Evolutionary conservation across 1,140 invertebrate species (phyloP).

Genomic region (Pogonomyrmex barbatus): DNA sequence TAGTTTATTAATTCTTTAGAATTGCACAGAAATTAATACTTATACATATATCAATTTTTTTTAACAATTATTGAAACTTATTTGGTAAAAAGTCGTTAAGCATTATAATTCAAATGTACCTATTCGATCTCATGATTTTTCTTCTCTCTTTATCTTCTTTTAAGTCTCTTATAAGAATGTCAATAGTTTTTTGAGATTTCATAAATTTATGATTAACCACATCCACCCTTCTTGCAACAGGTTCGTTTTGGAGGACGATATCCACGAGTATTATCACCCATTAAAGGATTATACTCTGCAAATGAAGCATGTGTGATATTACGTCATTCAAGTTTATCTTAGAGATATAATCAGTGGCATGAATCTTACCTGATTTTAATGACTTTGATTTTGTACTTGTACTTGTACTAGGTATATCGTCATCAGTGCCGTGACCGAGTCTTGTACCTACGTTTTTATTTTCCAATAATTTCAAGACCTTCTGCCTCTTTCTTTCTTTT

Average conservation of each 20-base stretch:
- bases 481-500: constrained; percentile 72
- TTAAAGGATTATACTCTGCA: constrained; percentile 86
- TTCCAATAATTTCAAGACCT: constrained; percentile 68
- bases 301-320: constrained; percentile 44
- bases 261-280: constrained; percentile 81
- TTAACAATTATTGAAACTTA: constrained; percentile 6
- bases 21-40: constrained; percentile 12
- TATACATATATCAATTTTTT: background rate
- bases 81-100: background rate
- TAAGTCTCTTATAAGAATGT: background rate
- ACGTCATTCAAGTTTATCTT: constrained; percentile 10
- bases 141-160: background rate
- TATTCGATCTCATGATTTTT: background rate
- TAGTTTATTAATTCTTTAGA: constrained; percentile 13
- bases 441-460: constrained; percentile 58
- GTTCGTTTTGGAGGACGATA: constrained; percentile 85
- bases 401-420: constrained; percentile 58
- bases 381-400: constrained; percentile 72
- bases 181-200: background rate
- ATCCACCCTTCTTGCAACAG: constrained; percentile 84
- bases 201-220: constrained; percentile 77
- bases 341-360: background rate
- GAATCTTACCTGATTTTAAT: constrained; percentile 72
- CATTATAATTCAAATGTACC: background rate
- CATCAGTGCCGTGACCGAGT: constrained; percentile 63